Evolutionary conservation across 2,113 vertebrate species (phyloP).

Genomic region (Lophura nycthemera): DNA sequence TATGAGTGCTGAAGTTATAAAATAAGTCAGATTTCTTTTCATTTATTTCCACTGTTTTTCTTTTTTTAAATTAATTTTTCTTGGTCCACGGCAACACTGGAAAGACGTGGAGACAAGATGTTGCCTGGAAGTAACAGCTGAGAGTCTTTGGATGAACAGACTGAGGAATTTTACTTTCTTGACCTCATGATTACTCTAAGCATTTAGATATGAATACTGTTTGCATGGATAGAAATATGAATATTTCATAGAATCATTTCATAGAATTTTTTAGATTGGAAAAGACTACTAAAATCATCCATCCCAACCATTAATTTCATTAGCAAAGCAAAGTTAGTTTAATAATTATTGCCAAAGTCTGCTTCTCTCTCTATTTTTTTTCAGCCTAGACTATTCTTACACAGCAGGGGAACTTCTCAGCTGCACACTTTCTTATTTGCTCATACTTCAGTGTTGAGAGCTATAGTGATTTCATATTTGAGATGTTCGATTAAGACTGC

Average conservation of each 20-base stretch:
- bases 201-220: neutral
- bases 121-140: neutral
- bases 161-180: neutral
- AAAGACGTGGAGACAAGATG: neutral
- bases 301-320: neutral
- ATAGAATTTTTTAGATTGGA: no score
- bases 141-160: neutral
- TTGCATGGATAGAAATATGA: neutral
- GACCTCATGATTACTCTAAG: neutral
- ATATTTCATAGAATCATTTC: neutral
- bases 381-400: neutral
- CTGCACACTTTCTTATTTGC: neutral
- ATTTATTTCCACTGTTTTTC: neutral
- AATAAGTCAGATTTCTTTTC: neutral
- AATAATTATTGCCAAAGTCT: neutral
- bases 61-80: neutral
- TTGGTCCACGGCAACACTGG: neutral
- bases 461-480: neutral
- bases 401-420: neutral
- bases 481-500: neutral
- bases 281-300: no score
- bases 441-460: neutral
- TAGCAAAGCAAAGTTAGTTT: neutral
- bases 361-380: neutral
- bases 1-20: neutral